Evolutionary conservation across 2,888 invertebrate genomes (phyloP), one percentile per base, ranked within the genome.

Genomic region (Clunio marinus): DNA sequence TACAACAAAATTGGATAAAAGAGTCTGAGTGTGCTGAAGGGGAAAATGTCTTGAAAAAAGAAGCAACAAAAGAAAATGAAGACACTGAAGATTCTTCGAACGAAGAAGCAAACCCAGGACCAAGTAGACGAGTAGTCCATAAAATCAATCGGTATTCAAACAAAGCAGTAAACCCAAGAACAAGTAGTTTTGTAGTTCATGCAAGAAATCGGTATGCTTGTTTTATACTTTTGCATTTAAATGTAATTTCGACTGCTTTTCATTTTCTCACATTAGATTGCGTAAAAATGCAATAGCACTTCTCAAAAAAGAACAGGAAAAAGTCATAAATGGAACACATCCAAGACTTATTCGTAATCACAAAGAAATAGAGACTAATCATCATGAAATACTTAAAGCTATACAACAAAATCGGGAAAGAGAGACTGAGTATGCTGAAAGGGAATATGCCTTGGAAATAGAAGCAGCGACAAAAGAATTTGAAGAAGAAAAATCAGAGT

Each of bases 81-180:
- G 96, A 96, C 77, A 96, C 96, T 0, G 96, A 96, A 79, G 96
- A 96, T 81, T 96, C 96, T 0, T 95, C 95, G 78, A 96, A 96
- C 79, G 92, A 93, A n/a, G 96, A 96, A n/a, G n/a, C n/a, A n/a
- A n/a, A n/a, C n/a, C n/a, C n/a, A 73, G 65, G 28, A 35, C 41
- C 28, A n/a, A 72, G 72, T 68, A 66, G 41, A 20, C 74, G 75
- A 10, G 74, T 71, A 71, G 76, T 76, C 71, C n/a, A n/a, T n/a
- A n/a, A 73, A 74, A 60, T 74, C 74, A 13, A 71, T 74, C 69
- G 79, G 79, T 70, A 74, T 79, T 1, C 79, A 78, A 71, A 78
- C 79, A 71, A 78, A 78, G 78, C 79, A 72, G 73, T 57, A 62
- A 15, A 37, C n/a, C n/a, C n/a, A n/a, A n/a, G n/a, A n/a, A n/a